These are phyloP conservation scores for Danio choprae DNA, from an alignment of 2,797 vertebrate genomes.

Conservation along the genomic window DNA sequence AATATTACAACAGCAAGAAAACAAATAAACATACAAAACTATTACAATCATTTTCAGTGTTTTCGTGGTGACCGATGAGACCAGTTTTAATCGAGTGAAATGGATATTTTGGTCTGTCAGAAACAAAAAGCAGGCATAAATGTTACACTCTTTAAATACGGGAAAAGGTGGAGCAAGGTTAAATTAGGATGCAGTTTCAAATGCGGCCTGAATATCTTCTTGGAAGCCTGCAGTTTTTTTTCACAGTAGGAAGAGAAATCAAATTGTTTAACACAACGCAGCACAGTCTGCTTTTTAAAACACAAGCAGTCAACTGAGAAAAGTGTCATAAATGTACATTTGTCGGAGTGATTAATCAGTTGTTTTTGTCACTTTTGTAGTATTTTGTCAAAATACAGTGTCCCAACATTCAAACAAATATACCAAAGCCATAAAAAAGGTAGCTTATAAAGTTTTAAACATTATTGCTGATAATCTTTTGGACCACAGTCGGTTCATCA, in stretches of 20 bases:
- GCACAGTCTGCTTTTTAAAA: slow-evolving; percentile 4
- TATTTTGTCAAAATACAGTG: slow-evolving; percentile 40
- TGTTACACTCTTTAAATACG: not conserved
- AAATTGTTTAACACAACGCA: not conserved
- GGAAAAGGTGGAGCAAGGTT: slow-evolving; percentile 10
- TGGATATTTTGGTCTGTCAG: slow-evolving; percentile 57
- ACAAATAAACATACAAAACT: slow-evolving; percentile 68
- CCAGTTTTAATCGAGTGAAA: slow-evolving; percentile 62
- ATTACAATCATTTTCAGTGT: slow-evolving; percentile 72
- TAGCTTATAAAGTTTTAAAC: slow-evolving; percentile 36
- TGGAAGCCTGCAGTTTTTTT: slow-evolving; percentile 33
- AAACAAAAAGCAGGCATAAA: slow-evolving; percentile 41
- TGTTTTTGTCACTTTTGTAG: slow-evolving; percentile 47
- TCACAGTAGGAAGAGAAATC: slow-evolving; percentile 40
- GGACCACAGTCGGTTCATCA: slow-evolving; percentile 19
- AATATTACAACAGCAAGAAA: slow-evolving; percentile 69
- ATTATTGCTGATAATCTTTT: slow-evolving; percentile 52
- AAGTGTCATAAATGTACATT: slow-evolving; percentile 19
- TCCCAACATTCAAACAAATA: slow-evolving; percentile 19
- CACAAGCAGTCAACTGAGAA: slow-evolving; percentile 26
- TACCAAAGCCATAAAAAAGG: slow-evolving; percentile 37
- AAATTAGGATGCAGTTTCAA: slow-evolving; percentile 5
- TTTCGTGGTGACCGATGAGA: slow-evolving; percentile 60
- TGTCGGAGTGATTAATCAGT: slow-evolving; percentile 7
- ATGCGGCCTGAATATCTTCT: slow-evolving; percentile 14